A percentile compares a stretch with the other conserved stretches of the same genome.
phyloP scores from a whole-genome alignment of 1,140 invertebrate species.

The Thaumetopoea pityocampa region DNA sequence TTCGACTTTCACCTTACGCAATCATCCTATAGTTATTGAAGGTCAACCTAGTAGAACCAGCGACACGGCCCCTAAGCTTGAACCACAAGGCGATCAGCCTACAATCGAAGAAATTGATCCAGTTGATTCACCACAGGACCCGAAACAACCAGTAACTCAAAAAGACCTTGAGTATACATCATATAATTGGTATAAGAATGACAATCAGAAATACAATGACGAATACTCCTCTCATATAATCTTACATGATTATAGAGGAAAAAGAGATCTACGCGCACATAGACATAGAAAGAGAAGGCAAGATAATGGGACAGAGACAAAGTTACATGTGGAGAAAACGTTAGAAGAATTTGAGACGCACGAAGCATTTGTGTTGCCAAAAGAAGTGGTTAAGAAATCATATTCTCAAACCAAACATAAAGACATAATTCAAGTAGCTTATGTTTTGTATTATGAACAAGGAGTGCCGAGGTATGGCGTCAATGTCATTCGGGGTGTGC shows the following conservation, averaged over 20 bases:
- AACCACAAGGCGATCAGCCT: slow-evolving; percentile 44
- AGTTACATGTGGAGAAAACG: slow-evolving; percentile 31
- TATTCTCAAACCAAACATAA: slow-evolving; percentile 25
- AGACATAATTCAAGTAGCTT: slow-evolving; percentile 53
- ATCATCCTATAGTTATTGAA: no score
- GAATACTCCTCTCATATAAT: slow-evolving; percentile 48
- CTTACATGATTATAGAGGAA: slow-evolving; percentile 38
- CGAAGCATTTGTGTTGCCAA: slow-evolving; percentile 33
- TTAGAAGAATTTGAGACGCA: slow-evolving; percentile 37
- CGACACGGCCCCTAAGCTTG: no score
- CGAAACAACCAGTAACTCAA: slow-evolving; percentile 25
- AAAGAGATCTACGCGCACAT: slow-evolving; percentile 45
- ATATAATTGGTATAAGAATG: slow-evolving; percentile 48
- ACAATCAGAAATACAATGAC: slow-evolving; percentile 46
- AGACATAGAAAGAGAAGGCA: slow-evolving; percentile 63
- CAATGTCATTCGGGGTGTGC: slow-evolving; percentile 28
- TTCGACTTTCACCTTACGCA: slow-evolving; percentile 81
- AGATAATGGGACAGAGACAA: slow-evolving; percentile 44
- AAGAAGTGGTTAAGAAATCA: slow-evolving; percentile 53
- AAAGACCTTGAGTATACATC: slow-evolving; percentile 38
- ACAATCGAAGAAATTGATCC: slow-evolving; percentile 25
- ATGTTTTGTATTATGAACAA: slow-evolving; percentile 66
- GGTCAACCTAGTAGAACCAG: no score
- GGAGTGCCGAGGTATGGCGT: slow-evolving; percentile 39
- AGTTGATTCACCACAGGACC: slow-evolving; percentile 23